Evolutionary conservation across 2,888 invertebrate genomes (phyloP), one percentile per base, ranked within the genome.

Genomic region (Anthophora plumipes): DNA sequence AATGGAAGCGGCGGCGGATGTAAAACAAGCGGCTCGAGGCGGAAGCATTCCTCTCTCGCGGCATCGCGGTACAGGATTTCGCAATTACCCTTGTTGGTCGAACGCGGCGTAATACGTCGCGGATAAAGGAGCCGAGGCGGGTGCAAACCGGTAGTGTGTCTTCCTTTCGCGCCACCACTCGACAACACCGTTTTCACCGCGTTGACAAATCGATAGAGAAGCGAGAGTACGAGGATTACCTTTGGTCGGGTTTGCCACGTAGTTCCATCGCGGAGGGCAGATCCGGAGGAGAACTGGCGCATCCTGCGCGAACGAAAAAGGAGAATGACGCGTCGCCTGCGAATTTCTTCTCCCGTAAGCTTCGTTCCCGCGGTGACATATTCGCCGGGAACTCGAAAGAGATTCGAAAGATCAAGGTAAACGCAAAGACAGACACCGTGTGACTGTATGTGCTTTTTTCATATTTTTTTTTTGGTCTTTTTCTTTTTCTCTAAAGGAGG

Each of bases 291-390:
- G 67, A 68, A 80, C 68, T 64, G 78, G 66, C 60, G 85, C 76
- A 83, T 72, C 83, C 85, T 83, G 85, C 85, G 83, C 83, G 79
- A 82, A 76, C 72, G 77, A 82, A 85, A 82, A 84, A 77, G 84
- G 66, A 77, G 73, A 80, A 75, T 73, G 77, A 85, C 75, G 80
- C 82, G 77, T 73, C 72, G 77, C 59, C 67, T 17, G 71, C 7
- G 9, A 31, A 57, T 46, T 37, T 25, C 22, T 20, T n/a, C 17
- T 11, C 4, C 25, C 12, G 8, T 14, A 22, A 4, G 11, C 22
- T 8, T 17, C 37, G n/a, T 3, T 14, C 2, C 31, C 55, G 31
- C 25, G 6, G 43, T 43, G 31, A 37, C 31, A 43, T n/a, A 68
- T 20, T 20, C 41, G 22, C 31, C 31, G 6, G n/a, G 17, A 8